Evolutionary conservation across 2,113 vertebrate species (phyloP).

Genomic region (Semnornis frantzii): DNA sequence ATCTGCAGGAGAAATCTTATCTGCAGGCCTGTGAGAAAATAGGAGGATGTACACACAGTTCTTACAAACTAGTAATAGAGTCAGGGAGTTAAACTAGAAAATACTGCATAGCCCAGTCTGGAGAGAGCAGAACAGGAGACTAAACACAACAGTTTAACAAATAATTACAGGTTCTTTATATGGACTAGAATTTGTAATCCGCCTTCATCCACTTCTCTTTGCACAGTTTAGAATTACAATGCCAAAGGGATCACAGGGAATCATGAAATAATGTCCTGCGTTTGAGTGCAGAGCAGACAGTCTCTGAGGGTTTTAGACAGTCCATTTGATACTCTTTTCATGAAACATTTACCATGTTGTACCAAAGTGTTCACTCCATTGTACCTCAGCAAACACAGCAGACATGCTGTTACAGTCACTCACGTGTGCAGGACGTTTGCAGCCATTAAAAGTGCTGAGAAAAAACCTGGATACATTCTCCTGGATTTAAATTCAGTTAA

Average conservation of each 20-base stretch:
- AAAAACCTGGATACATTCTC: slow-evolving; percentile 20
- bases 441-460: slow-evolving; percentile 20
- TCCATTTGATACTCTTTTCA: slow-evolving; percentile 59
- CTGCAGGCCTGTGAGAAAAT: slow-evolving; percentile 37
- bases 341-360: slow-evolving; percentile 60
- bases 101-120: slow-evolving; percentile 1
- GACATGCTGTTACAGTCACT: neutral
- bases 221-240: slow-evolving; percentile 62
- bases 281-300: slow-evolving; percentile 64
- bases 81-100: slow-evolving; percentile 29
- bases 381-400: slow-evolving; percentile 19
- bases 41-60: neutral
- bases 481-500: slow-evolving; percentile 39
- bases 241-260: slow-evolving; percentile 64
- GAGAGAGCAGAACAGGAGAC: slow-evolving; percentile 17
- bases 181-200: slow-evolving; percentile 50
- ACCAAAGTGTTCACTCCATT: slow-evolving; percentile 4
- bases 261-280: slow-evolving; percentile 56
- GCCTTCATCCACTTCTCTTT: slow-evolving; percentile 58
- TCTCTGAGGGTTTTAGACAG: slow-evolving; percentile 40
- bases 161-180: slow-evolving; percentile 57
- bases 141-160: slow-evolving; percentile 62
- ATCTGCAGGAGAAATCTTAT: slow-evolving; percentile 47
- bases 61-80: neutral
- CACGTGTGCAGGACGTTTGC: slow-evolving; percentile 5